phyloP scores from a whole-genome alignment of 2,113 vertebrate genomes.

The Conger conger region DNA sequence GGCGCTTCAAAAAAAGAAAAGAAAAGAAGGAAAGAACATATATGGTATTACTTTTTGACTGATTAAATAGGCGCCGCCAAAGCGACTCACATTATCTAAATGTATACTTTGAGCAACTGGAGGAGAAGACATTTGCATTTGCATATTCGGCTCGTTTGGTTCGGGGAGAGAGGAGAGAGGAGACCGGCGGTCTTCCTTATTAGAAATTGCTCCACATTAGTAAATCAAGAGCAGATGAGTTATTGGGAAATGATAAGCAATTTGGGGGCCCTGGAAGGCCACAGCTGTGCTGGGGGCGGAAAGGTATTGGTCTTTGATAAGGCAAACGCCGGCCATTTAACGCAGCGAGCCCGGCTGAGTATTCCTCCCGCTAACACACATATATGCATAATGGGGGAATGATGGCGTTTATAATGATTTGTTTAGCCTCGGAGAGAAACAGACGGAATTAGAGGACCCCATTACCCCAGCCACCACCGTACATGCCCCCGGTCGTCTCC shows the following conservation, averaged over 20 bases:
- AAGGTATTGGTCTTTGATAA: conserved; percentile 71
- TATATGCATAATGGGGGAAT: conserved; percentile 75
- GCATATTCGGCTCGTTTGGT: conserved; percentile 21
- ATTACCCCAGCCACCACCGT: conserved; percentile 52
- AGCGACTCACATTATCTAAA: neutral
- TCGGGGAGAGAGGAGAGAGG: conserved; percentile 22
- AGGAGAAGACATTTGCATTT: neutral
- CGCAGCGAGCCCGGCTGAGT: conserved; percentile 35
- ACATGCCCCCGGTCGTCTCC: conserved; percentile 63
- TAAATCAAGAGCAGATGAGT: conserved; percentile 59
- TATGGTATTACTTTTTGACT: conserved; percentile 21
- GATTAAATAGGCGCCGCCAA: neutral
- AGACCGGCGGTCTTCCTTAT: conserved; percentile 37
- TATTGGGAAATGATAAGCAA: conserved; percentile 69
- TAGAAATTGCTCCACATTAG: conserved; percentile 53
- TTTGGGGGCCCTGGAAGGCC: conserved; percentile 61
- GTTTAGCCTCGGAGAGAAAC: conserved; percentile 61
- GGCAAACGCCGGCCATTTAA: conserved; percentile 66
- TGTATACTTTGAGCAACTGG: conserved; percentile 13
- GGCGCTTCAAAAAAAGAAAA: no score
- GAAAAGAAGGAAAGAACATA: no score
- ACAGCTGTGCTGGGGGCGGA: conserved; percentile 66
- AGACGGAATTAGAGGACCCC: conserved; percentile 55
- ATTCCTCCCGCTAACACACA: conserved; percentile 62
- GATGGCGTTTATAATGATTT: conserved; percentile 75